Evolutionary conservation across 2,888 invertebrate species (phyloP).

Genomic region (Leptopilina syphax): DNA sequence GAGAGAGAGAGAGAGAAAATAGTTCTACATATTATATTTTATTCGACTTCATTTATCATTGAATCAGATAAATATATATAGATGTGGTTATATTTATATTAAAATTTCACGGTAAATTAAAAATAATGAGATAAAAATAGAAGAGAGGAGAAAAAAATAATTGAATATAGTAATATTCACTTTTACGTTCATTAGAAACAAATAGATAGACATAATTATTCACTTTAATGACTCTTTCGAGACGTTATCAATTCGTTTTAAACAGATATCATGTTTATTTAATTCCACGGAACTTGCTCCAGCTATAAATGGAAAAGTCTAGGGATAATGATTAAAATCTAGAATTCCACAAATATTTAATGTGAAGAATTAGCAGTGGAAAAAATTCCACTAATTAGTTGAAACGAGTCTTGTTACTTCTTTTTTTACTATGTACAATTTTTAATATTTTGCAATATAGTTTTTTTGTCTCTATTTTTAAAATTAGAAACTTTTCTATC

Average conservation of each 20-base stretch:
- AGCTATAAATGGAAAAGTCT: background rate
- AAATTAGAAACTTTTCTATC: no score
- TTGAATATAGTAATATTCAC: background rate
- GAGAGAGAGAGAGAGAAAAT: no score
- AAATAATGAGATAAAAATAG: background rate
- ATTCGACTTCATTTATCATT: background rate
- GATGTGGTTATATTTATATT: background rate
- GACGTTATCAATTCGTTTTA: conserved; percentile 14
- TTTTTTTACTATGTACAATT: background rate
- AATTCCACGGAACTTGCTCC: conserved; percentile 2
- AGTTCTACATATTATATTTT: background rate
- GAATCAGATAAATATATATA: background rate
- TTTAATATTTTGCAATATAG: no score
- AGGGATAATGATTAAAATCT: conserved; percentile 2
- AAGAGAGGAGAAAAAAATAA: background rate
- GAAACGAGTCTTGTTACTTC: background rate
- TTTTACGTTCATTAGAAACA: conserved; percentile 12
- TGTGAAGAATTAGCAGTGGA: background rate
- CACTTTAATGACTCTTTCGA: background rate
- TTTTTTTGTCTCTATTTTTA: no score
- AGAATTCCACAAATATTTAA: conserved; percentile 6
- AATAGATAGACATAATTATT: conserved; percentile 1
- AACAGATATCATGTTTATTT: conserved; percentile 7
- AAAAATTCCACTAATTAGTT: background rate
- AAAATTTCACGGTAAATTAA: conserved; percentile 14